A percentile compares a stretch with the other conserved stretches of the same genome.
phyloP scores from a whole-genome alignment of 2,888 invertebrate species.

The Sicus ferrugineus region DNA sequence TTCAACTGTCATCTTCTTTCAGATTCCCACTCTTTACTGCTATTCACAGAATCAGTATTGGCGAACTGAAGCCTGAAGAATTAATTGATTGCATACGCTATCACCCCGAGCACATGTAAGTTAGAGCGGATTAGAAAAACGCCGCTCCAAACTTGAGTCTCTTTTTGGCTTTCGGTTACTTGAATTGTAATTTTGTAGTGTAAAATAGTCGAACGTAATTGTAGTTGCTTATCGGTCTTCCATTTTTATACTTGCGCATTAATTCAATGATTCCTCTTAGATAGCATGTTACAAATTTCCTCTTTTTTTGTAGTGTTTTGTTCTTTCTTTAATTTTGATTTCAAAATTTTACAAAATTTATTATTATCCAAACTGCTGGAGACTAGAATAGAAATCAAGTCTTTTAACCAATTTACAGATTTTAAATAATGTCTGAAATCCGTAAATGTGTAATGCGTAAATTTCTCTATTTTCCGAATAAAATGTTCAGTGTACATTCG shows the following conservation, averaged over 20 bases:
- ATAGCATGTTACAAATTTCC: neutral
- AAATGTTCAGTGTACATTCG: neutral
- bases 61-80: constrained; percentile 78
- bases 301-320: neutral
- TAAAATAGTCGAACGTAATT: neutral
- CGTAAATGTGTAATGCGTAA: too few relatives aligned
- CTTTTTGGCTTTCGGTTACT: constrained; percentile 23
- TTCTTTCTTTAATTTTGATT: neutral
- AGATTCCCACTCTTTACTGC: constrained; percentile 97
- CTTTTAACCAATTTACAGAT: too few relatives aligned
- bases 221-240: neutral
- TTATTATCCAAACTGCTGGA: neutral
- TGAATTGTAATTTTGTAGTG: neutral
- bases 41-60: constrained; percentile 91
- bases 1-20: constrained; percentile 53
- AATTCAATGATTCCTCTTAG: neutral
- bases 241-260: neutral
- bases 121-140: constrained; percentile 39
- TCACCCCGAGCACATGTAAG: constrained; percentile 98
- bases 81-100: constrained; percentile 92
- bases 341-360: neutral
- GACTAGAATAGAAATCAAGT: neutral
- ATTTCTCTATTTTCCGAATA: neutral
- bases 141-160: constrained; percentile 27
- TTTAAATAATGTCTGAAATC: too few relatives aligned